These are phyloP conservation scores for Tuta absoluta DNA, from an alignment of 2,888 invertebrate species.

Conservation along the genomic window DNA sequence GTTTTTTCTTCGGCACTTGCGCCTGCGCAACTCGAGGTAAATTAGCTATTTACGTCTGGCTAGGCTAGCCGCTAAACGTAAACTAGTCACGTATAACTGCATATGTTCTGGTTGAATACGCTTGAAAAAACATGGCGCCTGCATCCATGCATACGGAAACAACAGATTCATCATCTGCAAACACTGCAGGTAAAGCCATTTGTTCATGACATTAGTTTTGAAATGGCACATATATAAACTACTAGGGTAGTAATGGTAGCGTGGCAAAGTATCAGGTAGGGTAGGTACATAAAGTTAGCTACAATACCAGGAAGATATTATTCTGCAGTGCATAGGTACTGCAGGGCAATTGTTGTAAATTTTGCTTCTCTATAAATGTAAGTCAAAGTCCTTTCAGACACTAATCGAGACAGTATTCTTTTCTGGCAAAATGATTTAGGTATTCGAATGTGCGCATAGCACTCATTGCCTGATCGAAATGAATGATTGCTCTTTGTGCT, in stretches of 20 bases:
- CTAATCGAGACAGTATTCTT: too few relatives aligned
- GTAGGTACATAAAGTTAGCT: background rate
- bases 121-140: constrained; percentile 9
- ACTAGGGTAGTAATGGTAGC: too few relatives aligned
- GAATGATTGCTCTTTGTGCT: too few relatives aligned
- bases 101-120: background rate
- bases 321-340: too few relatives aligned
- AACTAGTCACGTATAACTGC: constrained; percentile 14
- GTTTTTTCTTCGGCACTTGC: constrained; percentile 3
- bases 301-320: too few relatives aligned
- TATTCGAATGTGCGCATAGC: too few relatives aligned
- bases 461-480: too few relatives aligned
- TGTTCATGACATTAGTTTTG: background rate
- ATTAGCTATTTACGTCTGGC: constrained; percentile 21
- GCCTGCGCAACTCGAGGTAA: constrained; percentile 10
- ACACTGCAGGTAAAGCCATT: background rate
- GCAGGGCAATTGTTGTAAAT: too few relatives aligned
- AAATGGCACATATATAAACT: too few relatives aligned
- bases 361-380: too few relatives aligned
- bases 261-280: background rate
- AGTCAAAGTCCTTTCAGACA: too few relatives aligned
- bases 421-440: too few relatives aligned
- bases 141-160: background rate
- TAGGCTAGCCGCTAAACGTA: constrained; percentile 24
- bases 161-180: constrained; percentile 3